phyloP scores from a whole-genome alignment of 1,140 invertebrate genomes.

The Whitmania pigra region DNA sequence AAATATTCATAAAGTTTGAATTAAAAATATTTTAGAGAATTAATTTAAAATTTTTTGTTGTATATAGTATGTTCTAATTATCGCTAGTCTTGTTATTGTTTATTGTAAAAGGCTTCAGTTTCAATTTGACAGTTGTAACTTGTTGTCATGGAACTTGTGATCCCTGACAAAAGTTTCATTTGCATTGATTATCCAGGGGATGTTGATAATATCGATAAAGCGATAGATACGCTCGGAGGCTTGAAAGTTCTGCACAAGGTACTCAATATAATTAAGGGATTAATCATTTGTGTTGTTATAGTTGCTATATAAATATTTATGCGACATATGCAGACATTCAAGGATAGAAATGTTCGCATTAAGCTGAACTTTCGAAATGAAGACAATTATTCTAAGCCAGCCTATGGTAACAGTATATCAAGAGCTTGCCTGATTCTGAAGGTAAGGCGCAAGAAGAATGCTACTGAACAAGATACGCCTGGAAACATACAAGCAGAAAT shows the following conservation, averaged over 20 bases:
- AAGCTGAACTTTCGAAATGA: constrained; percentile 63
- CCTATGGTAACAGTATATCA: constrained; percentile 54
- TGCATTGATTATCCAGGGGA: constrained; percentile 13
- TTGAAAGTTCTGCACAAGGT: background rate
- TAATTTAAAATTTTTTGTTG: background rate
- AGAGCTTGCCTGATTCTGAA: constrained; percentile 58
- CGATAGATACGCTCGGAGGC: background rate
- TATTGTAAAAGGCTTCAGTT: no score
- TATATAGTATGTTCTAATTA: background rate
- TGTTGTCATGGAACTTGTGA: constrained; percentile 6
- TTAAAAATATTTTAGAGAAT: background rate
- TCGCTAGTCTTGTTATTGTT: background rate
- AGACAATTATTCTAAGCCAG: constrained; percentile 63
- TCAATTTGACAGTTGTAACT: no score
- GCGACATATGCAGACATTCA: background rate
- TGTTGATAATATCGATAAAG: constrained; percentile 8
- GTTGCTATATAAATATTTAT: no score
- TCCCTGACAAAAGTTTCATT: constrained; percentile 11
- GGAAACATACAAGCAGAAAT: constrained; percentile 42
- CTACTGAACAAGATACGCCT: constrained; percentile 1
- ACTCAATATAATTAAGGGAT: no score
- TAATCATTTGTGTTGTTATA: no score
- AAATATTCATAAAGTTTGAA: background rate
- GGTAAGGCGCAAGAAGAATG: constrained; percentile 39
- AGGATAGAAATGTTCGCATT: constrained; percentile 42